A percentile compares a stretch with the other conserved stretches of the same genome.
These are phyloP conservation scores for Cyprinodon tularosa DNA, from an alignment of 2,113 vertebrate genomes.

Conservation along the genomic window DNA sequence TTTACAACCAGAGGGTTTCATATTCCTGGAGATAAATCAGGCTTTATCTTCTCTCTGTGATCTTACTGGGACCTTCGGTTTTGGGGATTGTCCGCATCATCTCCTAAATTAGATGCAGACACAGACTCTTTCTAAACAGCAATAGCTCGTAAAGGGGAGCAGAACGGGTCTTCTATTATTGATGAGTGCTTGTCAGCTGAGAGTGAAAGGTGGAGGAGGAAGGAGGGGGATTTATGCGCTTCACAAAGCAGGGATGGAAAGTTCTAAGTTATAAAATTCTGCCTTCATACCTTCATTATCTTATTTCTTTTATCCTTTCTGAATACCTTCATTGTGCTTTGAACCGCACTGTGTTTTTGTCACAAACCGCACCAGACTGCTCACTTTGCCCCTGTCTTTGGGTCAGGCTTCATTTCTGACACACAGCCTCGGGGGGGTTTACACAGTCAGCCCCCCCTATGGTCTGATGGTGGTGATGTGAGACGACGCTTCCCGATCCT, in stretches of 20 bases:
- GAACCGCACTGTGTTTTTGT: not conserved
- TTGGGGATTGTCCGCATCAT: slow-evolving; percentile 39
- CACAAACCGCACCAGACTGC: not conserved
- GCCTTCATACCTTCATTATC: no score
- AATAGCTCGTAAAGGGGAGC: slow-evolving; percentile 38
- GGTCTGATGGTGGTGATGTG: slow-evolving; percentile 49
- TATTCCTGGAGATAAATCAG: slow-evolving; percentile 52
- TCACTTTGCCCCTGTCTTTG: slow-evolving; percentile 21
- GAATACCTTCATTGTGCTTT: no score
- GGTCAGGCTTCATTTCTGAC: slow-evolving; percentile 53
- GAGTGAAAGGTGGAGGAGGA: slow-evolving; percentile 11
- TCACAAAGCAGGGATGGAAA: slow-evolving; percentile 19
- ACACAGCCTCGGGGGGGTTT: slow-evolving; percentile 58
- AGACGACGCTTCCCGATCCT: slow-evolving; percentile 35
- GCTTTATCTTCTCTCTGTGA: slow-evolving; percentile 24
- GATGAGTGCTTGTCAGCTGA: slow-evolving; percentile 19
- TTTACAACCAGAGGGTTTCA: slow-evolving; percentile 33
- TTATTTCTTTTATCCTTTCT: no score
- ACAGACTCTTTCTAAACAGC: slow-evolving; percentile 15
- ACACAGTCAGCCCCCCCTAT: slow-evolving; percentile 3
- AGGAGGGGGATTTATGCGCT: not conserved
- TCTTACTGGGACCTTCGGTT: slow-evolving; percentile 32
- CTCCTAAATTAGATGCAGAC: slow-evolving; percentile 42
- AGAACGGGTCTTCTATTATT: slow-evolving; percentile 37
- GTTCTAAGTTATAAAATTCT: not conserved